Evolutionary conservation across 2,888 invertebrate genomes (phyloP).

Genomic region (Daptonema setosum): DNA sequence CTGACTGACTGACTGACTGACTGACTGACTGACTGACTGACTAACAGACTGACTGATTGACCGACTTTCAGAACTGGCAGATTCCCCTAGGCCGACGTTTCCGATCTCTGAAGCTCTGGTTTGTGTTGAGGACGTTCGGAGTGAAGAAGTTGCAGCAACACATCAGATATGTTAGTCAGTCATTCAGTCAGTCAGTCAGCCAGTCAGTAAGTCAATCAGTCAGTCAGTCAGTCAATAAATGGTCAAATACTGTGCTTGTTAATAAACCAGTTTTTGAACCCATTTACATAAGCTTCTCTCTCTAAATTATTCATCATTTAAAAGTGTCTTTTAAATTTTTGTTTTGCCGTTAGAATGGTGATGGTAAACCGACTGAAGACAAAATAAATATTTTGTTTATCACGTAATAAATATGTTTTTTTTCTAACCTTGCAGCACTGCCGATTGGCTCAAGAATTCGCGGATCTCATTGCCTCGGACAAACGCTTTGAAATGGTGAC

Average conservation of each 20-base stretch:
- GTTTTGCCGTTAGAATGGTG: not conserved
- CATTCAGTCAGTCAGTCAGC: too few relatives aligned
- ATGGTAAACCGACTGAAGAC: not conserved
- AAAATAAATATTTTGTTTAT: not conserved
- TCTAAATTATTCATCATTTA: too few relatives aligned
- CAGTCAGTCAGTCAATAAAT: too few relatives aligned
- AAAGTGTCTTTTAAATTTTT: not conserved
- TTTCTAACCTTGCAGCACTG: constrained; percentile 29
- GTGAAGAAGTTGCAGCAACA: constrained; percentile 72
- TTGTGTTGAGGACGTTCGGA: constrained; percentile 75
- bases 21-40: too few relatives aligned
- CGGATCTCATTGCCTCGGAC: constrained; percentile 46
- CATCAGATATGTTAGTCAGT: constrained; percentile 47
- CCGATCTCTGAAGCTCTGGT: constrained; percentile 86
- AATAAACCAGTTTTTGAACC: not conserved
- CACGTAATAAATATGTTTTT: not conserved
- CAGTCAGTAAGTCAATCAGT: too few relatives aligned
- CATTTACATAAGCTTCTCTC: too few relatives aligned
- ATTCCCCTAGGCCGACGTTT: constrained; percentile 71
- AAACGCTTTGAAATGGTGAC: constrained; percentile 54
- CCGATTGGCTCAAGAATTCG: constrained; percentile 52
- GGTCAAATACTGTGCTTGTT: not conserved
- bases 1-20: too few relatives aligned
- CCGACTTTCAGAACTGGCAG: constrained; percentile 25
- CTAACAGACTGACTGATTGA: too few relatives aligned